Percentiles rank a stretch among this genome's conserved stretches.
Evolutionary conservation across 2,888 invertebrate species (phyloP).

Genomic region (Phaedon cochleariae): DNA sequence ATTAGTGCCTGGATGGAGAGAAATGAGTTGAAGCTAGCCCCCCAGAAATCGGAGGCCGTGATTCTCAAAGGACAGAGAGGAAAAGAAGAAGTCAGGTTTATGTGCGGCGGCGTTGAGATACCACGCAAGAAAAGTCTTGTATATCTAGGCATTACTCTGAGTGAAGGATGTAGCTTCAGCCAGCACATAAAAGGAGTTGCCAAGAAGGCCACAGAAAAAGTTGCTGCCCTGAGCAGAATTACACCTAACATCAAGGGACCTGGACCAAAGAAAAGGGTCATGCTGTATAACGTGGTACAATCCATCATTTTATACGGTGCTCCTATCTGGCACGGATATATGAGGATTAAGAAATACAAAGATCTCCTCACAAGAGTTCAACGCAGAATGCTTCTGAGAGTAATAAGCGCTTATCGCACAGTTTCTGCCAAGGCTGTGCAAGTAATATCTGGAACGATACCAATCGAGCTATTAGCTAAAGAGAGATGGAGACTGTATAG

Average conservation of each 20-base stretch:
- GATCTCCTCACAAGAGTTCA: slow-evolving; percentile 7
- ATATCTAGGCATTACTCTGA: not conserved
- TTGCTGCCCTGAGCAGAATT: not conserved
- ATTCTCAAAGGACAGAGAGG: not conserved
- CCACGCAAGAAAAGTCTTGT: not conserved
- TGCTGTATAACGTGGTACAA: slow-evolving; percentile 14
- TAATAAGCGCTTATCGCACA: slow-evolving; percentile 27
- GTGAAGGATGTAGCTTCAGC: not conserved
- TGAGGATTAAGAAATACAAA: slow-evolving; percentile 16
- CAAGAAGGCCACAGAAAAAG: not conserved
- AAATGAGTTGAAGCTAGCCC: not conserved
- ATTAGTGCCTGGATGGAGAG: not conserved
- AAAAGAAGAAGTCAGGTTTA: not conserved
- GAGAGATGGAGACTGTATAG: not conserved
- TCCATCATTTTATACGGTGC: slow-evolving; percentile 33
- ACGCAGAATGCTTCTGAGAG: slow-evolving; percentile 15
- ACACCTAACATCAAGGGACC: not conserved
- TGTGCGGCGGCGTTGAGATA: not conserved
- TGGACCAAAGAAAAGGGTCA: not conserved
- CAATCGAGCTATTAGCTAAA: slow-evolving; percentile 17
- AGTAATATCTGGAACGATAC: slow-evolving; percentile 17
- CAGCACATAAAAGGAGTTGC: not conserved
- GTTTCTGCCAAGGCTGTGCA: slow-evolving; percentile 23
- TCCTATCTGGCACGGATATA: slow-evolving; percentile 21
- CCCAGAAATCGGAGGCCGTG: not conserved